These are phyloP conservation scores for Poliocrania exsul DNA, from an alignment of 2,797 vertebrate species.

Conservation along the genomic window DNA sequence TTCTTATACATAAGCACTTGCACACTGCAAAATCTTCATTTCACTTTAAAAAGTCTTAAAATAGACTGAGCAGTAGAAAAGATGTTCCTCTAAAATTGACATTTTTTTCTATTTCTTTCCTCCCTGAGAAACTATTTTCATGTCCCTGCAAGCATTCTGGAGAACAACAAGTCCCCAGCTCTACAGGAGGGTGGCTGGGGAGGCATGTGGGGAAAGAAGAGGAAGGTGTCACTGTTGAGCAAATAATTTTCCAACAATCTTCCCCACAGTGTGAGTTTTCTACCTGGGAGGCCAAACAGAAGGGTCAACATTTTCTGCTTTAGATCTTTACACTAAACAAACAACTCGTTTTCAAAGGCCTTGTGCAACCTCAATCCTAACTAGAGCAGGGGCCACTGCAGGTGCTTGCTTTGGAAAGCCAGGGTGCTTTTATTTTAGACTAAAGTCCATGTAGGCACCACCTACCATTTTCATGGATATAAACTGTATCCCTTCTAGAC, in stretches of 20 bases:
- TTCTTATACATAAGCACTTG: conserved; percentile 26
- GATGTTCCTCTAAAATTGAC: neutral
- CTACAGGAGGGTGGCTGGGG: neutral
- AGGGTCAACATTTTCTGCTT: neutral
- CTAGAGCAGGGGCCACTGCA: neutral
- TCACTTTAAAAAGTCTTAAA: conserved; percentile 46
- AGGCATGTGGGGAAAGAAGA: neutral
- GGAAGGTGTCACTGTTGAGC: neutral
- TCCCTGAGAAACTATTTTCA: neutral
- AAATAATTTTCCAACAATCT: neutral
- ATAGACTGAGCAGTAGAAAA: conserved; percentile 1
- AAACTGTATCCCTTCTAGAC: neutral
- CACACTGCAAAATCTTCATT: conserved; percentile 45
- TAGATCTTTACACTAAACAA: neutral
- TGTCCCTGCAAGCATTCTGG: neutral
- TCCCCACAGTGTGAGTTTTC: neutral
- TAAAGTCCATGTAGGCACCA: neutral
- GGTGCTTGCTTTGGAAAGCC: neutral
- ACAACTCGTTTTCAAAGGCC: neutral
- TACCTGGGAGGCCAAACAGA: neutral
- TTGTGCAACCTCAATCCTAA: neutral
- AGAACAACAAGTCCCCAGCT: neutral
- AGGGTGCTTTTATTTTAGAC: neutral
- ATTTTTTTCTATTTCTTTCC: neutral
- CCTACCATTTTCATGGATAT: neutral